Percentiles rank a stretch among this genome's conserved stretches.
Evolutionary conservation across 30 jellyfish, hydroid and myxozoan genomes (phyloP).

Genomic region (Chrysaora quinquecirrha): DNA sequence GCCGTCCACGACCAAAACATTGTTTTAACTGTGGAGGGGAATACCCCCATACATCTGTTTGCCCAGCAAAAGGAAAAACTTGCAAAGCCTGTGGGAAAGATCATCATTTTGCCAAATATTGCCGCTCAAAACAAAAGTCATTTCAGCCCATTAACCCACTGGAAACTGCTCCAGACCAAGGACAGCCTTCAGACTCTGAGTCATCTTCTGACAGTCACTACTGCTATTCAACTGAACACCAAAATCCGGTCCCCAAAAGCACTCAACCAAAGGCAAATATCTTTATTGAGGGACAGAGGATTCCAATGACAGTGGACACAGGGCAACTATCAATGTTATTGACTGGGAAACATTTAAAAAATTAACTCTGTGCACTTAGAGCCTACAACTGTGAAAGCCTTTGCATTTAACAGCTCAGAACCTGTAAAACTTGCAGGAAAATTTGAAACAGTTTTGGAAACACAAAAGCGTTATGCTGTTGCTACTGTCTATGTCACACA

Average conservation of each 20-base stretch:
- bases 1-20: constrained; percentile 12
- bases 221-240: not conserved
- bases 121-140: constrained; percentile 32
- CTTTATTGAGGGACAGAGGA: not conserved
- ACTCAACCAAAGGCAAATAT: constrained; percentile 9
- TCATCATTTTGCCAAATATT: constrained; percentile 30
- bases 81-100: constrained; percentile 29
- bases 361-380: constrained; percentile 4
- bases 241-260: not conserved
- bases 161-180: not conserved
- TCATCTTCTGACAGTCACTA: not conserved
- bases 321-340: constrained; percentile 38
- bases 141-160: not conserved
- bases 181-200: not conserved
- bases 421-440: constrained; percentile 14
- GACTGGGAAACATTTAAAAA: constrained; percentile 11
- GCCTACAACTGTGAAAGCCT: constrained; percentile 38
- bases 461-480: too few species aligned
- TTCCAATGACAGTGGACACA: constrained; percentile 10
- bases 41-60: not conserved
- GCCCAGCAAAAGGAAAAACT: too few species aligned
- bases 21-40: constrained; percentile 42
- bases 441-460: too few species aligned
- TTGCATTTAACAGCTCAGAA: constrained; percentile 9
- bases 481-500: too few species aligned